phyloP scores from a whole-genome alignment of 2,113 vertebrate species.

The Paralichthys olivaceus region DNA sequence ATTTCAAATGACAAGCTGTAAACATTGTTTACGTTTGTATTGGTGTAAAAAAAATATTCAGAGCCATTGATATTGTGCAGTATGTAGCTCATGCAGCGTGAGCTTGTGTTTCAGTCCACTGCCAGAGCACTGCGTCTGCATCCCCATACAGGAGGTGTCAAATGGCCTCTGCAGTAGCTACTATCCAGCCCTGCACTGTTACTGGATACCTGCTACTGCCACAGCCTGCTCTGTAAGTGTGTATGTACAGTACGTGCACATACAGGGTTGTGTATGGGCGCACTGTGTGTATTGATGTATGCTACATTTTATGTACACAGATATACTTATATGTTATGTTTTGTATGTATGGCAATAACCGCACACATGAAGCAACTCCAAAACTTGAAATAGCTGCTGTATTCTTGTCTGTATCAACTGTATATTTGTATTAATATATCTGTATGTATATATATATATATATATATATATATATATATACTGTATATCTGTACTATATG shows the following conservation, averaged over 20 bases:
- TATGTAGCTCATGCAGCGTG: slow-evolving; percentile 11
- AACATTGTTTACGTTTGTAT: not conserved
- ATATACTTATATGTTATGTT: not conserved
- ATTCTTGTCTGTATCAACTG: too few relatives aligned
- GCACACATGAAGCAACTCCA: not conserved
- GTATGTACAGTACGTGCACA: slow-evolving; percentile 23
- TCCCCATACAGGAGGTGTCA: slow-evolving; percentile 63
- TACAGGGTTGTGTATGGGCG: not conserved
- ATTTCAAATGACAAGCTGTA: not conserved
- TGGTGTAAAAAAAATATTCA: not conserved
- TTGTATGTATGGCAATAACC: not conserved
- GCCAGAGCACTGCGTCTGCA: slow-evolving; percentile 51
- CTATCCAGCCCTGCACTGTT: slow-evolving; percentile 44
- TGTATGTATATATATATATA: too few relatives aligned
- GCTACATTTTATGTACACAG: slow-evolving; percentile 9
- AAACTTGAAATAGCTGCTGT: not conserved
- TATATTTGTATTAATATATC: not conserved
- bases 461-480: too few relatives aligned
- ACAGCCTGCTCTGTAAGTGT: slow-evolving; percentile 1
- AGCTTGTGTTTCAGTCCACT: slow-evolving; percentile 31
- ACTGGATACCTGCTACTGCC: slow-evolving; percentile 57
- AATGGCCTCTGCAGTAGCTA: slow-evolving; percentile 73
- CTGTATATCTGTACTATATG: not conserved
- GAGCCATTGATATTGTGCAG: not conserved
- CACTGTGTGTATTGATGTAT: slow-evolving; percentile 9